Percentiles rank a stretch among this genome's conserved stretches.
phyloP scores from a whole-genome alignment of 2,113 vertebrate species.

The Corythornis madagascariensis region DNA sequence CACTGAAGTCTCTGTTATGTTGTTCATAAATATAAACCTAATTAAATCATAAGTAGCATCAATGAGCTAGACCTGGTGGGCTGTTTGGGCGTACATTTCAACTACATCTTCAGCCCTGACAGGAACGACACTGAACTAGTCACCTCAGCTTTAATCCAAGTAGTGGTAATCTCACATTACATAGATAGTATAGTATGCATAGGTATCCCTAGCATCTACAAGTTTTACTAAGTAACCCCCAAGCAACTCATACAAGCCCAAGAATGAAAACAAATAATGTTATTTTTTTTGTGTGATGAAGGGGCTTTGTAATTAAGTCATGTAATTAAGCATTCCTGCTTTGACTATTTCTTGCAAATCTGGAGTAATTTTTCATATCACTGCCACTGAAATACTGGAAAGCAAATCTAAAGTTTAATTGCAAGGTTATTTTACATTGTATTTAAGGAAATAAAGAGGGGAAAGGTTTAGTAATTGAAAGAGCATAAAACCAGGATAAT shows the following conservation, averaged over 20 bases:
- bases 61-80: conserved; percentile 3
- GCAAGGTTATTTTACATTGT: no score
- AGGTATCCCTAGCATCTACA: background rate
- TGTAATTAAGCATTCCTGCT: background rate
- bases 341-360: background rate
- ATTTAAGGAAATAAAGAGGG: no score
- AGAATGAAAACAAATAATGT: background rate
- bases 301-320: background rate
- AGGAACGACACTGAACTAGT: background rate
- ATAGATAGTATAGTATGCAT: no score
- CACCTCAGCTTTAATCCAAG: background rate
- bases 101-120: background rate
- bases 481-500: no score
- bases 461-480: no score
- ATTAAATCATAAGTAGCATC: background rate
- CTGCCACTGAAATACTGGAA: background rate
- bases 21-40: background rate
- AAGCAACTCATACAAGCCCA: background rate
- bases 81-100: background rate
- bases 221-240: background rate
- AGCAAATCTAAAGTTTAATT: no score
- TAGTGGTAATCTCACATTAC: background rate
- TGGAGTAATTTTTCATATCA: background rate
- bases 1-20: background rate
- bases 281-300: background rate